Conservation (phyloP, 2,113 vertebrate genomes). For the Pseudolaguvia tuberculata region DNA sequence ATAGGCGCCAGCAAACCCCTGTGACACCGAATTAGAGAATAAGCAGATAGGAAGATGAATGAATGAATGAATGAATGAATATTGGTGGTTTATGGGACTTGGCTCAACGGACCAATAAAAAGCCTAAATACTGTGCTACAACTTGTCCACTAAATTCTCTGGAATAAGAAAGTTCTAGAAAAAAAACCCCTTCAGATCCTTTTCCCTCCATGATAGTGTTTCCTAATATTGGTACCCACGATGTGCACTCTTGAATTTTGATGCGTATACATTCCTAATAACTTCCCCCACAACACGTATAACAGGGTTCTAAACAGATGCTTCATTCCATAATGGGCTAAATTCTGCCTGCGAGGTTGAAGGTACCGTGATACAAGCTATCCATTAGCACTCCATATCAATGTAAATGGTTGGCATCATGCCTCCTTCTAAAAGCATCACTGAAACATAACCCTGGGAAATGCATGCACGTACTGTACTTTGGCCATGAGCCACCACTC, state of each 20-base stretch:
- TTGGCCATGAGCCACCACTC: constrained; percentile 4
- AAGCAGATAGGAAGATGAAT: too few relatives aligned
- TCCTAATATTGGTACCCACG: background rate
- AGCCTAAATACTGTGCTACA: too few relatives aligned
- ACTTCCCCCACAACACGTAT: constrained; percentile 52
- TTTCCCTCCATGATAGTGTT: background rate
- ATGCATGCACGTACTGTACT: constrained; percentile 17
- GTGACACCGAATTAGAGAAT: too few relatives aligned
- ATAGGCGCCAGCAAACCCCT: too few relatives aligned
- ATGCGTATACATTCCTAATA: background rate
- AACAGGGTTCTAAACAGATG: constrained; percentile 39
- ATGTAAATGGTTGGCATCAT: constrained; percentile 47
- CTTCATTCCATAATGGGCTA: constrained; percentile 41
- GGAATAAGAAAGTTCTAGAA: background rate
- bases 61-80: too few relatives aligned
- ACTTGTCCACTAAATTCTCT: too few relatives aligned
- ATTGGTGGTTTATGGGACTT: too few relatives aligned
- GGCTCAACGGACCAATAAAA: too few relatives aligned
- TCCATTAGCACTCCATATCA: constrained; percentile 50
- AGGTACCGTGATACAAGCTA: constrained; percentile 52
- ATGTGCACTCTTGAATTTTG: background rate
- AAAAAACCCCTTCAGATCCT: background rate
- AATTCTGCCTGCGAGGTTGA: constrained; percentile 21
- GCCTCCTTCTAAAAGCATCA: constrained; percentile 44
- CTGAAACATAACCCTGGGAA: constrained; percentile 31